phyloP scores from a whole-genome alignment of 2,888 invertebrate species.

The Agrochola macilenta region DNA sequence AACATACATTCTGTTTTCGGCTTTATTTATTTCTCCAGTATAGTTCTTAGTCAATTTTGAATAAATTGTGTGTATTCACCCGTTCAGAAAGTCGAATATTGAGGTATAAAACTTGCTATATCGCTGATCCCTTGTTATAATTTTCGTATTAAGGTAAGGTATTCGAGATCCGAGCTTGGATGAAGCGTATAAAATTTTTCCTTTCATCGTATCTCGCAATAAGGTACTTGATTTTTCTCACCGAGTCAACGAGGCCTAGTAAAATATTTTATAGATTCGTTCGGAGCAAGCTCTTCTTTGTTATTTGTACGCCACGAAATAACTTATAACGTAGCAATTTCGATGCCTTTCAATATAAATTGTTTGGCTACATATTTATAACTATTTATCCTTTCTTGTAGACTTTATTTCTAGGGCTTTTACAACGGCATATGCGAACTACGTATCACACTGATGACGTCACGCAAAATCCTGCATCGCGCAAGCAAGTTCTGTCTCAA shows the following conservation, averaged over 20 bases:
- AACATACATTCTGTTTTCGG: slow-evolving; percentile 20
- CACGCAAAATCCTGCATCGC: too few species aligned
- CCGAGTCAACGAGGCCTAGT: slow-evolving; percentile 43
- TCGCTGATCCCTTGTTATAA: slow-evolving; percentile 63
- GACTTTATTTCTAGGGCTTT: neutral
- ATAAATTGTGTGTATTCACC: slow-evolving; percentile 54
- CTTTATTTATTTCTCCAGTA: slow-evolving; percentile 36
- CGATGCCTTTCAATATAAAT: slow-evolving; percentile 30
- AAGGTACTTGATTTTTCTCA: slow-evolving; percentile 59
- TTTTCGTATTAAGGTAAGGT: slow-evolving; percentile 67
- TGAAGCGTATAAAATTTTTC: slow-evolving; percentile 48
- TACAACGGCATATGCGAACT: too few species aligned
- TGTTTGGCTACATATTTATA: slow-evolving; percentile 43
- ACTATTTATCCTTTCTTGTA: slow-evolving; percentile 21
- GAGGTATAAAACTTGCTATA: slow-evolving; percentile 46
- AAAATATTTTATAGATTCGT: slow-evolving; percentile 58
- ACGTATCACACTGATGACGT: neutral
- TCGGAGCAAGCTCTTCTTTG: slow-evolving; percentile 32
- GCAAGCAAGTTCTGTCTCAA: too few species aligned
- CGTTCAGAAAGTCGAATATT: slow-evolving; percentile 50
- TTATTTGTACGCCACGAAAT: slow-evolving; percentile 47
- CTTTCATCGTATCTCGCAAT: slow-evolving; percentile 55
- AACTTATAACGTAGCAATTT: slow-evolving; percentile 34
- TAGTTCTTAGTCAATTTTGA: slow-evolving; percentile 46
- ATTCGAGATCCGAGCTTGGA: slow-evolving; percentile 48